Evolutionary conservation across 2,797 vertebrate genomes (phyloP).

Genomic region (Myripristis murdjan): DNA sequence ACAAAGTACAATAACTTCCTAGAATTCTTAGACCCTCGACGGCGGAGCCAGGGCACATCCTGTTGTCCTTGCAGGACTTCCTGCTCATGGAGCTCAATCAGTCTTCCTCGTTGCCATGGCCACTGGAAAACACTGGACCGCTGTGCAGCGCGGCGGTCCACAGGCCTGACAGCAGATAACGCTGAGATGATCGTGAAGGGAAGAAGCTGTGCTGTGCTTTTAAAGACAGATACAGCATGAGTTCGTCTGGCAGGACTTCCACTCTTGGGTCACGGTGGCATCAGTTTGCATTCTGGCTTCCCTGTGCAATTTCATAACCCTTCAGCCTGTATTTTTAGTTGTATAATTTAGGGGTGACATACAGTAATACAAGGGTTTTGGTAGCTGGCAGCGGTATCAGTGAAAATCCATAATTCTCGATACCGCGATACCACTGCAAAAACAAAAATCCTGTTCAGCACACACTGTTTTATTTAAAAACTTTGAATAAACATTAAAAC

Average conservation of each 20-base stretch:
- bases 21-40: conserved; percentile 96
- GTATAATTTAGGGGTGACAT: too few relatives aligned
- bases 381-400: too few relatives aligned
- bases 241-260: neutral
- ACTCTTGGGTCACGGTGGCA: conserved; percentile 9
- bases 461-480: too few relatives aligned
- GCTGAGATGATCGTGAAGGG: neutral
- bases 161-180: conserved; percentile 1
- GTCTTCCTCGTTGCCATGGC: conserved; percentile 90
- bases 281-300: neutral
- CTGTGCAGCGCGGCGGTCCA: conserved; percentile 10
- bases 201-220: too few relatives aligned
- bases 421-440: too few relatives aligned
- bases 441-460: too few relatives aligned
- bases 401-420: too few relatives aligned
- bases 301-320: neutral
- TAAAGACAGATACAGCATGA: neutral
- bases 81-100: conserved; percentile 90
- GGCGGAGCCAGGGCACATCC: conserved; percentile 98
- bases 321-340: neutral
- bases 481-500: too few relatives aligned
- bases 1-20: conserved; percentile 99
- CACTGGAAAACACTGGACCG: conserved; percentile 82
- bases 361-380: too few relatives aligned
- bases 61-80: conserved; percentile 99